phyloP scores from a whole-genome alignment of 2,888 invertebrate species.

The Cyclophora punctaria region DNA sequence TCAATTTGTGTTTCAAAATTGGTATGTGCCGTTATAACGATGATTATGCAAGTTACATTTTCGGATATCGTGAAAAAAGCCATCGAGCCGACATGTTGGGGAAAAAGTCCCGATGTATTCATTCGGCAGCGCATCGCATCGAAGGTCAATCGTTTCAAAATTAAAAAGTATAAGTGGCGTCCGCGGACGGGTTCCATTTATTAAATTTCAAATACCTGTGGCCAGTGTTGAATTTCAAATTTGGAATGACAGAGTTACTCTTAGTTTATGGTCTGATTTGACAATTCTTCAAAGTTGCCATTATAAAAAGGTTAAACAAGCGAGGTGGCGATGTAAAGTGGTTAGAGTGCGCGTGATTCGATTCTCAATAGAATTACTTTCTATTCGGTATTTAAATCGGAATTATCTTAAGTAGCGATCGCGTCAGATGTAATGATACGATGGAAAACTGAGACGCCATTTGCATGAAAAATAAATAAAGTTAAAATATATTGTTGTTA shows the following conservation, averaged over 20 bases:
- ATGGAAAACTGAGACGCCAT: no score
- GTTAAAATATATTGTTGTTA: no score
- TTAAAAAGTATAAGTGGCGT: constrained; percentile 71
- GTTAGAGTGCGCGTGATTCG: no score
- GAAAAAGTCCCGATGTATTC: constrained; percentile 58
- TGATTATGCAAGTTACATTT: constrained; percentile 19
- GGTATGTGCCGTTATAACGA: constrained; percentile 10
- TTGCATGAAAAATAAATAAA: no score
- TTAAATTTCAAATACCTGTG: constrained; percentile 71
- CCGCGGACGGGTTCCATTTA: constrained; percentile 45
- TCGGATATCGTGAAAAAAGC: constrained; percentile 35
- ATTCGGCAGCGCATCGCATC: constrained; percentile 49
- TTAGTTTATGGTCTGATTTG: no score
- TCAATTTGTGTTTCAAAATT: constrained; percentile 17
- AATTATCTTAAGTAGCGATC: constrained; percentile 4
- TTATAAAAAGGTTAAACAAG: no score
- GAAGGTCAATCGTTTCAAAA: constrained; percentile 69
- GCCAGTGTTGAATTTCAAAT: constrained; percentile 68
- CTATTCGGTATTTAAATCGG: constrained; percentile 16
- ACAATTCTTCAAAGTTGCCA: not conserved
- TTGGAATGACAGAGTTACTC: constrained; percentile 16
- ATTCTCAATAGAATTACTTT: constrained; percentile 15
- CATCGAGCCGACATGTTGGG: constrained; percentile 27
- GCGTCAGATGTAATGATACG: not conserved
- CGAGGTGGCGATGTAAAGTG: no score